Percentiles rank a stretch among this genome's conserved stretches.
These are phyloP conservation scores for Bambusicola thoracicus DNA, from an alignment of 2,113 vertebrate species.

Conservation along the genomic window DNA sequence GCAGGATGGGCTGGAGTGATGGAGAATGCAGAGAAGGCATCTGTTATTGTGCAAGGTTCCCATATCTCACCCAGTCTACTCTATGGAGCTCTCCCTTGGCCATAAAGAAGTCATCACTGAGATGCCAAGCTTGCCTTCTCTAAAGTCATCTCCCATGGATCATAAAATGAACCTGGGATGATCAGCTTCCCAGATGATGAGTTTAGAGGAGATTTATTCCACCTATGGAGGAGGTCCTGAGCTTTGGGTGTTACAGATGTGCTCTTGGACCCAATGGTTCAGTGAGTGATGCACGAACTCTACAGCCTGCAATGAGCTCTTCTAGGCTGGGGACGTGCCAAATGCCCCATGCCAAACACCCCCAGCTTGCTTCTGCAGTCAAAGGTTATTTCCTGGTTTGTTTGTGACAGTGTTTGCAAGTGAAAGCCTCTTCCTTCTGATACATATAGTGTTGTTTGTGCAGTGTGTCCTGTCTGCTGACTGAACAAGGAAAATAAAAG, in stretches of 20 bases:
- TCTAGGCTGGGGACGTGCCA: neutral
- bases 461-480: neutral
- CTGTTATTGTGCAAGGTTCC: neutral
- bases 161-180: neutral
- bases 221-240: neutral
- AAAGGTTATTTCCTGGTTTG: neutral
- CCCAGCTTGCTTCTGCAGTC: neutral
- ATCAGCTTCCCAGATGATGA: neutral
- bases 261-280: neutral
- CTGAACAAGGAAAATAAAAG: neutral
- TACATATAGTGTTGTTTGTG: accelerated
- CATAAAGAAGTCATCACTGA: neutral
- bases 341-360: neutral
- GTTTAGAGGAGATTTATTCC: neutral
- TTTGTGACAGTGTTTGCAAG: neutral
- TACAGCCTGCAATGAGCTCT: neutral
- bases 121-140: neutral
- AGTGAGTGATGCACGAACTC: neutral
- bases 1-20: neutral
- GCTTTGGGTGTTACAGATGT: neutral
- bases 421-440: neutral
- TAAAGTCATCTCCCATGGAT: neutral
- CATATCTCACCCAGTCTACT: neutral
- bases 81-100: neutral
- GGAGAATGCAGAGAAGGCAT: neutral